Conservation (phyloP, 1,140 invertebrate species). For the Drosophila takahashii region DNA sequence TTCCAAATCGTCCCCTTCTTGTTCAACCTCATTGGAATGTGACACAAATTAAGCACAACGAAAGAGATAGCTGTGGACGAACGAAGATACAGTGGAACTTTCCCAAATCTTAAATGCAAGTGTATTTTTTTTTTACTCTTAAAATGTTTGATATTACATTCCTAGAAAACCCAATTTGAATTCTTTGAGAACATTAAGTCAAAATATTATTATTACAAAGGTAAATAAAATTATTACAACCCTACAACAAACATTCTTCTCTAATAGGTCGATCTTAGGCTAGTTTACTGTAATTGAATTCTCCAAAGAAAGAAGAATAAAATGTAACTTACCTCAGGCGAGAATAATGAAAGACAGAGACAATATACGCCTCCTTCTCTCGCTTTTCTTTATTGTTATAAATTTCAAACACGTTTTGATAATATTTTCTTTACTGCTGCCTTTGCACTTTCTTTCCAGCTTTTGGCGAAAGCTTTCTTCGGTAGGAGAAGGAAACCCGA, state of each 20-base stretch:
- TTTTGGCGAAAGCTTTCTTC: conserved; percentile 7
- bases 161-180: too few relatives aligned
- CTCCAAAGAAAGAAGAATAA: neutral
- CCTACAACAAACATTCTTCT: too few relatives aligned
- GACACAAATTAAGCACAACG: conserved; percentile 42
- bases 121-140: neutral
- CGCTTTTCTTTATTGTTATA: conserved; percentile 41
- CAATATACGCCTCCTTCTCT: neutral
- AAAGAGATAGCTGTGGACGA: conserved; percentile 3
- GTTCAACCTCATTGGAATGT: conserved; percentile 26
- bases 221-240: too few relatives aligned
- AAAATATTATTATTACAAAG: too few relatives aligned
- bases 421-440: conserved; percentile 10
- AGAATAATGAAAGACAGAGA: neutral
- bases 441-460: conserved; percentile 40
- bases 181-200: too few relatives aligned
- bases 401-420: conserved; percentile 52
- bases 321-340: conserved; percentile 9
- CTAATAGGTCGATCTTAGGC: neutral
- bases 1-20: conserved; percentile 18
- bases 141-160: too few relatives aligned
- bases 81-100: conserved; percentile 1
- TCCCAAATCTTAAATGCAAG: neutral
- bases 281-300: neutral
- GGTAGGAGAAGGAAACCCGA: neutral